Evolutionary conservation across 2,888 invertebrate genomes (phyloP).

Genomic region (Eledona agricola): DNA sequence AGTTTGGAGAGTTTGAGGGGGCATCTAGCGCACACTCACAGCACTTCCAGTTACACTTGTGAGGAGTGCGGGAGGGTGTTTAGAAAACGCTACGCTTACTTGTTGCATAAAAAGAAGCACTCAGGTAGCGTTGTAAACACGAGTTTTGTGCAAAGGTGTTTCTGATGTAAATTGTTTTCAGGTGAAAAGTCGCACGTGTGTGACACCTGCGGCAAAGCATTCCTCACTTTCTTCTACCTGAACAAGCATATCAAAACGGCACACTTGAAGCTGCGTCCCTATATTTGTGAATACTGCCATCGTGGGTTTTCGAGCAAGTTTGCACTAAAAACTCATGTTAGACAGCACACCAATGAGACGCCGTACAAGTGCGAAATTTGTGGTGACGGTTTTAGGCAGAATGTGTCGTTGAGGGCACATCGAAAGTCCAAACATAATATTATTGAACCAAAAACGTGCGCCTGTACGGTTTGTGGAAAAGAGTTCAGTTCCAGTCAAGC

Average conservation of each 20-base stretch:
- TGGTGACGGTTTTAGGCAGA: constrained; percentile 52
- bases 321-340: constrained; percentile 49
- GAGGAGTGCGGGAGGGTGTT: constrained; percentile 42
- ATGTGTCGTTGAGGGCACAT: constrained; percentile 52
- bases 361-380: constrained; percentile 51
- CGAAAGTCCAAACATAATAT: constrained; percentile 52
- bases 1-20: constrained; percentile 50
- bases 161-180: constrained; percentile 17
- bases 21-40: constrained; percentile 44
- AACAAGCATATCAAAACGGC: constrained; percentile 52
- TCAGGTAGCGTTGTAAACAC: no score
- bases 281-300: constrained; percentile 50
- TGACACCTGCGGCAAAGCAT: constrained; percentile 49
- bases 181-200: constrained; percentile 49
- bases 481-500: constrained; percentile 20
- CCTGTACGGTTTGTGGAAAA: constrained; percentile 49
- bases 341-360: constrained; percentile 53
- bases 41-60: constrained; percentile 39
- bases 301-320: constrained; percentile 51
- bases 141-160: constrained; percentile 13
- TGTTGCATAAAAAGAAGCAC: constrained; percentile 44
- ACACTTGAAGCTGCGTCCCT: constrained; percentile 51
- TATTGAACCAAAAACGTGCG: constrained; percentile 45
- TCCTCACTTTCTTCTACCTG: constrained; percentile 46
- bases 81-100: constrained; percentile 39